phyloP scores from a whole-genome alignment of 2,888 invertebrate genomes.

The Spicauda simplicius region DNA sequence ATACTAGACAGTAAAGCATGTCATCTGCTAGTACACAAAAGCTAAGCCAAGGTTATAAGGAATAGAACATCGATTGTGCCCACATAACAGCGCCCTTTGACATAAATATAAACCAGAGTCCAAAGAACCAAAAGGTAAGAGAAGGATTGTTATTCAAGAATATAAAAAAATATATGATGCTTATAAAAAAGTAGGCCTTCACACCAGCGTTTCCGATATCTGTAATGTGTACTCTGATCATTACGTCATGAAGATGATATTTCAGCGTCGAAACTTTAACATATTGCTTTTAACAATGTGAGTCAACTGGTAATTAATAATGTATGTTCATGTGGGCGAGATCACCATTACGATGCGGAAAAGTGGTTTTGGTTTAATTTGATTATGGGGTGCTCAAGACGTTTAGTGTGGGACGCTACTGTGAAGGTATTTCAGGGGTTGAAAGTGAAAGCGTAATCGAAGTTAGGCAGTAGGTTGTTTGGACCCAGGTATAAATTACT shows the following conservation, averaged over 20 bases:
- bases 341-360: neutral
- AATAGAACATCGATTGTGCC: slow-evolving; percentile 68
- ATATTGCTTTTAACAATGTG: slow-evolving; percentile 3
- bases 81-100: slow-evolving; percentile 59
- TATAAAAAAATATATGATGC: neutral
- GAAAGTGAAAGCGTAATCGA: slow-evolving; percentile 12
- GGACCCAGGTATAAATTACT: slow-evolving; percentile 58
- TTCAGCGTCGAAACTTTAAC: slow-evolving; percentile 8
- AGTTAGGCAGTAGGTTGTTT: slow-evolving; percentile 60
- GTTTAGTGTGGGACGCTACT: slow-evolving; percentile 5
- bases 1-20: slow-evolving; percentile 45
- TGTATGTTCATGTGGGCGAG: neutral
- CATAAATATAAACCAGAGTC: slow-evolving; percentile 59
- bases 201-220: slow-evolving; percentile 4
- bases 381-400: slow-evolving; percentile 3
- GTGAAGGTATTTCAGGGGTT: slow-evolving; percentile 4
- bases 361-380: neutral
- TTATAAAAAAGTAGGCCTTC: slow-evolving; percentile 1
- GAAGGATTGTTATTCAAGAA: slow-evolving; percentile 3
- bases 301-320: neutral
- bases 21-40: slow-evolving; percentile 61
- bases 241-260: neutral
- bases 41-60: slow-evolving; percentile 70
- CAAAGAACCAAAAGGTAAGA: slow-evolving; percentile 58
- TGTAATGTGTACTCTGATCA: neutral